Conservation (phyloP, 2,888 invertebrate species). For the Netelia inedita region DNA sequence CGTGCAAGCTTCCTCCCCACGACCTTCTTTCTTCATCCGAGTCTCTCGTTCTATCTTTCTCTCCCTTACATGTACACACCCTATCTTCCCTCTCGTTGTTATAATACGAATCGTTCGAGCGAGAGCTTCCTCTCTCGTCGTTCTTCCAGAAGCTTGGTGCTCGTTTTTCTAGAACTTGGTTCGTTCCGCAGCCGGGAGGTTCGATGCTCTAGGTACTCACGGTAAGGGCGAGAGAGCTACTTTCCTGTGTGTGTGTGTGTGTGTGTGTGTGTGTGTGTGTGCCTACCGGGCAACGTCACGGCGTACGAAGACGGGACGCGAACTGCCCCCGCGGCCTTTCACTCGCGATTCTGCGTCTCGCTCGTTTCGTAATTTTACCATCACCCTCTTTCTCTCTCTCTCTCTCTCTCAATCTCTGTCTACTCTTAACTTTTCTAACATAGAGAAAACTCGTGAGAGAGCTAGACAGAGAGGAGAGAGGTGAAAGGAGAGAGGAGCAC, state of each 20-base stretch:
- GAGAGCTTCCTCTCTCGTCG: neutral
- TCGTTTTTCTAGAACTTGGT: slow-evolving; percentile 27
- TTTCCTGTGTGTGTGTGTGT: too few relatives aligned
- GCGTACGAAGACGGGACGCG: neutral
- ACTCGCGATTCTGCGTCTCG: slow-evolving; percentile 46
- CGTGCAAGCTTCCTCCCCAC: slow-evolving; percentile 53
- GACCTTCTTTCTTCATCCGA: slow-evolving; percentile 63
- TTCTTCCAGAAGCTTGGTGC: slow-evolving; percentile 31
- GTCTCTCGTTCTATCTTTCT: slow-evolving; percentile 1
- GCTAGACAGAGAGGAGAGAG: neutral
- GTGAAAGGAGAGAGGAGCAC: slow-evolving; percentile 12
- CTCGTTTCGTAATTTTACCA: slow-evolving; percentile 37
- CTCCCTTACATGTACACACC: slow-evolving; percentile 6
- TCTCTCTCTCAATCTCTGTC: neutral
- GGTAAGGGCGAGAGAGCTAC: neutral
- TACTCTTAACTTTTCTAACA: slow-evolving; percentile 57
- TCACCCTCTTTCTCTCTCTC: neutral
- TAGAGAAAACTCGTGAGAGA: slow-evolving; percentile 7
- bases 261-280: too few relatives aligned
- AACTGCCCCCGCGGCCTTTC: slow-evolving; percentile 30
- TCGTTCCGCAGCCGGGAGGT: slow-evolving; percentile 34
- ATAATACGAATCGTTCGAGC: neutral
- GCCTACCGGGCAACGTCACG: neutral
- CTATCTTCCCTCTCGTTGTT: neutral
- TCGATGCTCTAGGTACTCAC: slow-evolving; percentile 20